Conservation (phyloP, 2,113 vertebrate species). For the Zeus faber region DNA sequence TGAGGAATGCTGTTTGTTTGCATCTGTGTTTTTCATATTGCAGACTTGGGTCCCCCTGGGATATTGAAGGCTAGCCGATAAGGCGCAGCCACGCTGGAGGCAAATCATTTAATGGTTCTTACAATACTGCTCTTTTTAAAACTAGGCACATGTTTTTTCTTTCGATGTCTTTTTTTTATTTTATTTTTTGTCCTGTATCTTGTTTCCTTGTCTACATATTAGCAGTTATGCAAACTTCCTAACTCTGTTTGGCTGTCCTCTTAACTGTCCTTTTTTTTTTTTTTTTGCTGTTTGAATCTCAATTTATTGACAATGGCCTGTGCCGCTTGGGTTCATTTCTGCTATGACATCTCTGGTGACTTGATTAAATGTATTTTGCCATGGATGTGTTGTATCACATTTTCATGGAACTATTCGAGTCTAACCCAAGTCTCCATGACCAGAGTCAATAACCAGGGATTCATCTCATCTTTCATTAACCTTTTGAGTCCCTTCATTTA, state of each 20-base stretch:
- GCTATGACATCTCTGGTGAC: neutral
- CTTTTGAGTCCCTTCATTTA: constrained; percentile 4
- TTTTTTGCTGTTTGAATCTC: constrained; percentile 3
- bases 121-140: constrained; percentile 77
- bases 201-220: constrained; percentile 21
- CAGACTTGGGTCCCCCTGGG: constrained; percentile 82
- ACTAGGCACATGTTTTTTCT: constrained; percentile 68
- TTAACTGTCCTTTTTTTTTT: constrained; percentile 32
- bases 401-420: too few species aligned
- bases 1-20: constrained; percentile 82
- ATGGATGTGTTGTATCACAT: too few species aligned
- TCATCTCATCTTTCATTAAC: constrained; percentile 22
- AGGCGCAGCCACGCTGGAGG: constrained; percentile 79
- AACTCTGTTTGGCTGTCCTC: constrained; percentile 22
- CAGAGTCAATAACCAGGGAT: constrained; percentile 6
- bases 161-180: constrained; percentile 52
- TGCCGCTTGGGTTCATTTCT: constrained; percentile 15
- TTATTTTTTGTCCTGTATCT: constrained; percentile 22
- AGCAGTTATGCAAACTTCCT: constrained; percentile 9
- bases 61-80: constrained; percentile 83
- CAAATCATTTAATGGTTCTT: constrained; percentile 81
- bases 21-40: constrained; percentile 82
- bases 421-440: constrained; percentile 31
- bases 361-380: constrained; percentile 7
- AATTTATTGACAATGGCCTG: constrained; percentile 22